Percentiles rank a stretch among this genome's conserved stretches.
phyloP scores from a whole-genome alignment of 2,113 vertebrate genomes.

The Porphyrio hochstetteri region DNA sequence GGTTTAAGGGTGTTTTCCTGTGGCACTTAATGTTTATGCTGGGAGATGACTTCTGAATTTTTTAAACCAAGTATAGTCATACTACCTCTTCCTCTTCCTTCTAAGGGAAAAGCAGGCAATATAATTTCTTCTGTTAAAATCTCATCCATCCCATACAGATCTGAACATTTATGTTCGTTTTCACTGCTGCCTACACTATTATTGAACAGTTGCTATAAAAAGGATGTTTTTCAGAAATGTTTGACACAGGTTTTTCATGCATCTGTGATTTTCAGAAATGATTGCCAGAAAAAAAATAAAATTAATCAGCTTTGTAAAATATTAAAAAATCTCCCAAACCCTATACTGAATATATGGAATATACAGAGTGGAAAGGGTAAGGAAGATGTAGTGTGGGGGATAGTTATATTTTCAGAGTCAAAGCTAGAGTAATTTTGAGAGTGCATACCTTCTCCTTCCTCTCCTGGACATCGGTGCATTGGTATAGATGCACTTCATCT shows the following conservation, averaged over 20 bases:
- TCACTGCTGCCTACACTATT: not conserved
- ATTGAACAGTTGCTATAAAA: not conserved
- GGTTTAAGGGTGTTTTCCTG: not conserved
- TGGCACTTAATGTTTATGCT: not conserved
- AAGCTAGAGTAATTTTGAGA: constrained; percentile 12
- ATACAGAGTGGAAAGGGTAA: not conserved
- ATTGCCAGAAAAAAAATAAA: not conserved
- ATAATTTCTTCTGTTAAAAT: not conserved
- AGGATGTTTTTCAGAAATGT: not conserved
- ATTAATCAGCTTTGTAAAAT: not conserved
- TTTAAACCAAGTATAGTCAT: not conserved
- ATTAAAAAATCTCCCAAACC: not conserved
- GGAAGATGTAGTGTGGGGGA: not conserved
- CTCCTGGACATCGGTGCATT: not conserved
- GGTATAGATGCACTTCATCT: no score
- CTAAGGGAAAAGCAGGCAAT: not conserved
- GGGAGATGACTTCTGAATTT: fast-evolving
- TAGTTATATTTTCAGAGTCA: not conserved
- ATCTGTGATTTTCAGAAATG: not conserved
- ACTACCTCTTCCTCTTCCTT: not conserved
- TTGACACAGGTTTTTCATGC: not conserved
- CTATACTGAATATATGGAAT: not conserved
- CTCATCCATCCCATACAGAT: not conserved
- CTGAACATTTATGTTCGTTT: not conserved
- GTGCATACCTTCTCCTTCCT: not conserved